These are phyloP conservation scores for Oophaga pumilio DNA, from an alignment of 2,113 vertebrate genomes.

Conservation along the genomic window DNA sequence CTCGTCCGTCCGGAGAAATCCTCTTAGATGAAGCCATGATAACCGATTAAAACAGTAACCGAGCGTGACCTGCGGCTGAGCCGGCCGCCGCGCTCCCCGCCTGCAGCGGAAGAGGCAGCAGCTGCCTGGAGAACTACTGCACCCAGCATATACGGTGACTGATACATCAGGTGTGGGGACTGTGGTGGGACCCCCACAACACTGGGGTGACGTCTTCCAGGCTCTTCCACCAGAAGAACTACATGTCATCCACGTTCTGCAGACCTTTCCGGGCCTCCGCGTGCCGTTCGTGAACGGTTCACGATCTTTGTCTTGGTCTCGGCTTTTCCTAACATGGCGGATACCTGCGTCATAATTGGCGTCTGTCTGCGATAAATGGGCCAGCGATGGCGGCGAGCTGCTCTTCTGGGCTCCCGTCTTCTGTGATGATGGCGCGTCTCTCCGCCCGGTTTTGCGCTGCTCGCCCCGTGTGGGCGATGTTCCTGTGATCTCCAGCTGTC, in stretches of 20 bases:
- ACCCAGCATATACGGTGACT: not conserved
- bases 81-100: not conserved
- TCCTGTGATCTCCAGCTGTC: constrained; percentile 56
- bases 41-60: constrained; percentile 43
- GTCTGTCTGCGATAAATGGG: no score
- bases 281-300: no score
- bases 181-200: no score
- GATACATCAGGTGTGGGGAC: no score
- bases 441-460: not conserved
- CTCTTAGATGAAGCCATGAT: constrained; percentile 50
- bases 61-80: constrained; percentile 3
- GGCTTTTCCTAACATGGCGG: no score
- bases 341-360: no score
- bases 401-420: no score
- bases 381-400: no score
- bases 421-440: not conserved
- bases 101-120: not conserved
- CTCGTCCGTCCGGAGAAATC: constrained; percentile 24
- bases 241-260: no score
- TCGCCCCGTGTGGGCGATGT: constrained; percentile 24
- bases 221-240: no score
- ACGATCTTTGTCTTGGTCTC: no score
- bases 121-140: not conserved
- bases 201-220: not conserved
- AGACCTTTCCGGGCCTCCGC: no score